Evolutionary conservation across 2,113 vertebrate genomes (phyloP), one percentile per base, ranked within the genome.

Genomic region (Eolophus roseicapilla): DNA sequence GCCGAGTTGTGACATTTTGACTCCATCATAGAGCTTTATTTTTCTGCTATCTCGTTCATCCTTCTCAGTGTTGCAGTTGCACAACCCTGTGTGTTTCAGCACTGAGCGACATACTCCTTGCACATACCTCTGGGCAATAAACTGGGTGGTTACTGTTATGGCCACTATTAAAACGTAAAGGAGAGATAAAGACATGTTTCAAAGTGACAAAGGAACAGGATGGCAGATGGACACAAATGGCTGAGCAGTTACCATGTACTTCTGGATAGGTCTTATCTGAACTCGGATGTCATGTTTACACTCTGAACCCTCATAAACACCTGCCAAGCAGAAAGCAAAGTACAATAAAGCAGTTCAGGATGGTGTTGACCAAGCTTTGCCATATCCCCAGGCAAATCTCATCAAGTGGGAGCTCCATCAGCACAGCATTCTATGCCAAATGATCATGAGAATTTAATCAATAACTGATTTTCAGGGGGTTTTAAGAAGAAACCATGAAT

Each of bases 181-280:
- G 74, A 90, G 52, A 95, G 74, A 95, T 79, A 92, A 95, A 85
- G 37, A 7, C 1, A 0, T n/a, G 49, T 77, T 88, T 84, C 55
- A 83, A 60, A 88, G 67, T 1, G 3, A 44, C 63, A 76, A 71
- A 70, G 49, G 37, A 43, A 59, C 73, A 75, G 77, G 49, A 57
- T 44, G 37, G 62, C 81, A 91, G 84, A 79, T 46, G 63, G 23
- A 33, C 28, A 10, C 14, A 23, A 71, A 68, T 0, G 2, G 35
- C 33, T 73, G 65, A 85, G 44, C 39, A 63, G 49, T 77, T 85
- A 41, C 46, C 9, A 3, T 0, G 0, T 68, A 37, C 65, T 91
- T 80, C 78, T 90, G 63, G 55, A 65, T 33, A 87, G 70, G 14
- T 23, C 39, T 94, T 96, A 91, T 93, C 92, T 87, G 59, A 88